A percentile compares a stretch with the other conserved stretches of the same genome.
These are phyloP conservation scores for Poecilia gillii DNA, from an alignment of 2,797 vertebrate genomes.

Conservation along the genomic window DNA sequence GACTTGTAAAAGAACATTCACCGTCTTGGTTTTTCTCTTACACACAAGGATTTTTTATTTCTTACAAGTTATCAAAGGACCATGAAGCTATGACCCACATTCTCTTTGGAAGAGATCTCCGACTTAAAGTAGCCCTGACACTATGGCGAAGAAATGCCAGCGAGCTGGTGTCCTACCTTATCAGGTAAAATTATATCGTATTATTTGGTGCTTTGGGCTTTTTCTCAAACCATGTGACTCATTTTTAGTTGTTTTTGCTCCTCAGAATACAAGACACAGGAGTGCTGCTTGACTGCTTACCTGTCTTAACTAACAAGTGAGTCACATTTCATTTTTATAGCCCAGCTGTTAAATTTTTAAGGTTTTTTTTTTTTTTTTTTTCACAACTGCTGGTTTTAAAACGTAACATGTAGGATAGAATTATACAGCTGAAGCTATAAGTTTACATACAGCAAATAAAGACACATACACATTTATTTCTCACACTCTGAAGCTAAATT, in stretches of 20 bases:
- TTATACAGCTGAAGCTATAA: too few relatives aligned
- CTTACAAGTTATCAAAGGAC: conserved; percentile 90
- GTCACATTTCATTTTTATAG: conserved; percentile 19
- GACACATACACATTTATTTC: too few relatives aligned
- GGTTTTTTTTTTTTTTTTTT: not conserved
- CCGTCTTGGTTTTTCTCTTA: not conserved
- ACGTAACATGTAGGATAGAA: not conserved
- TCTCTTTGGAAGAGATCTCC: conserved; percentile 95
- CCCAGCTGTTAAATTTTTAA: not conserved
- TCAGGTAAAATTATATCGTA: conserved; percentile 81
- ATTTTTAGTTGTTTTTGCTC: conserved; percentile 19
- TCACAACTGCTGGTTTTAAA: not conserved
- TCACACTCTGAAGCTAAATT: too few relatives aligned
- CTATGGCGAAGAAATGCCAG: conserved; percentile 93
- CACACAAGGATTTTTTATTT: not conserved
- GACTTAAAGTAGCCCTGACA: conserved; percentile 94
- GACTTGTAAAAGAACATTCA: not conserved
- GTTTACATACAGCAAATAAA: too few relatives aligned
- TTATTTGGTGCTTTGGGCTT: not conserved
- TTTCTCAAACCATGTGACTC: not conserved
- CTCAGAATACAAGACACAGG: conserved; percentile 92
- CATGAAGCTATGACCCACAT: conserved; percentile 94
- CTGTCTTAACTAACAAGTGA: conserved; percentile 95
- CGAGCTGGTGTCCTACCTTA: conserved; percentile 94
- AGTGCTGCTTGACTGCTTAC: conserved; percentile 95